A percentile compares a stretch with the other conserved stretches of the same genome.
Conservation (phyloP, 2,888 invertebrate genomes). For the Octonoba sinensis region DNA sequence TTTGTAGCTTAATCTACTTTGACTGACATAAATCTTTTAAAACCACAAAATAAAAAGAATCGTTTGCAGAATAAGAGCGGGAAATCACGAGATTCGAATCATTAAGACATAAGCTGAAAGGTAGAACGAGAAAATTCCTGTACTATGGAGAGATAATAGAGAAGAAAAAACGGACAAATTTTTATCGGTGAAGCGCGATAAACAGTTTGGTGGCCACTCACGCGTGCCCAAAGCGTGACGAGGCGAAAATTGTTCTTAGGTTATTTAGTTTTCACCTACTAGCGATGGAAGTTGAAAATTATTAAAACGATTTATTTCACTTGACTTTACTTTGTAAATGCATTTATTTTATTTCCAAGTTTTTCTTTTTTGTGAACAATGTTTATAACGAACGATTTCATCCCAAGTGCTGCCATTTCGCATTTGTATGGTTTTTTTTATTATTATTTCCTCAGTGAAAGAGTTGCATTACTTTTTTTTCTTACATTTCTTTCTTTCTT, state of each 20-base stretch:
- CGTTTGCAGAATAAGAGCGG: neutral
- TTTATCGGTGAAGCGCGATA: constrained; percentile 7
- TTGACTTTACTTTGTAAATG: neutral
- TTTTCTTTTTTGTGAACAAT: neutral
- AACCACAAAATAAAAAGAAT: too few relatives aligned
- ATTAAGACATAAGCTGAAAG: neutral
- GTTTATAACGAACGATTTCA: neutral
- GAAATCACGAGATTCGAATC: constrained; percentile 6
- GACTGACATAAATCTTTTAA: too few relatives aligned
- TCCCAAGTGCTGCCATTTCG: neutral
- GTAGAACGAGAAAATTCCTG: constrained; percentile 10
- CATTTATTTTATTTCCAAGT: neutral
- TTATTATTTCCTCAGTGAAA: too few relatives aligned
- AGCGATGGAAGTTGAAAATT: constrained; percentile 3
- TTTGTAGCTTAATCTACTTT: too few relatives aligned
- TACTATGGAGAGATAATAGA: constrained; percentile 22
- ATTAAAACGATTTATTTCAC: constrained; percentile 31
- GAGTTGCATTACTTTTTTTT: too few relatives aligned
- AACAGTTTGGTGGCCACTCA: constrained; percentile 20
- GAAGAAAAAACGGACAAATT: constrained; percentile 35
- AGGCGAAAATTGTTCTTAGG: constrained; percentile 41
- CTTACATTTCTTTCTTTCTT: too few relatives aligned
- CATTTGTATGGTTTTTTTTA: neutral
- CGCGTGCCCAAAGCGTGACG: constrained; percentile 36
- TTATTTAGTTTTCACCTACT: constrained; percentile 17